Evolutionary conservation across 2,113 vertebrate species (phyloP), one percentile per base, ranked within the genome.

Genomic region (Nansenia antarctica): DNA sequence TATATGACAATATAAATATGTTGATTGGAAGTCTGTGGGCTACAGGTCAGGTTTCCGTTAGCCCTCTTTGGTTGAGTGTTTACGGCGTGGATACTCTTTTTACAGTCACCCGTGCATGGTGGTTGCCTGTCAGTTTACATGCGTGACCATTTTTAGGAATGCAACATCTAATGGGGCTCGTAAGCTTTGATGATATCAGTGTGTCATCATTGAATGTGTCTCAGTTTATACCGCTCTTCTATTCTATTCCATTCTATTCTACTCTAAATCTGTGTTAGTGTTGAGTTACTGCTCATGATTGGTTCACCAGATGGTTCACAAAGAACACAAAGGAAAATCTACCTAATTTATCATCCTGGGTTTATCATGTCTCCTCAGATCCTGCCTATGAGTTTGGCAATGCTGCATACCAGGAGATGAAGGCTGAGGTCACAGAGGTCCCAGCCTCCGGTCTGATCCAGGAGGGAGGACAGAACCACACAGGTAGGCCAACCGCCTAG

Each of bases 341-440:
- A 26, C 26, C 1, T 26, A 26, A 26, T 9, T 54, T 9, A 12
- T 9, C 27, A 32, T 5, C 39, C 45, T 24, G 15, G 9, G 14
- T 27, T 18, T 27, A 22, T 2, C 5, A n/a, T 26, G 1, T 37
- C 11, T 5, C 35, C 32, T 12, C 27, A 92, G 88, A 87, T 26
- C 74, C 83, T 1, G 64, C 63, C 18, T 90, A n/a, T n/a, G n/a
- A n/a, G n/a, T n/a, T n/a, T n/a, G n/a, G n/a, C n/a, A n/a, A 66
- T 47, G 85, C 61, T 91, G 88, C 87, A 0, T 88, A 87, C 69
- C 95, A 95, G 84, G 96, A 98, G 85, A 83, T 97, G 88, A 96
- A 95, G 81, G 95, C 95, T 1, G 94, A 95, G 77, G 85, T 94
- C 61, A 93, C 90, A 0, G 94, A 95, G 80, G 76, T 98, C 30